Evolutionary conservation across 2,113 vertebrate species (phyloP).

Genomic region (Microtus ochrogaster): DNA sequence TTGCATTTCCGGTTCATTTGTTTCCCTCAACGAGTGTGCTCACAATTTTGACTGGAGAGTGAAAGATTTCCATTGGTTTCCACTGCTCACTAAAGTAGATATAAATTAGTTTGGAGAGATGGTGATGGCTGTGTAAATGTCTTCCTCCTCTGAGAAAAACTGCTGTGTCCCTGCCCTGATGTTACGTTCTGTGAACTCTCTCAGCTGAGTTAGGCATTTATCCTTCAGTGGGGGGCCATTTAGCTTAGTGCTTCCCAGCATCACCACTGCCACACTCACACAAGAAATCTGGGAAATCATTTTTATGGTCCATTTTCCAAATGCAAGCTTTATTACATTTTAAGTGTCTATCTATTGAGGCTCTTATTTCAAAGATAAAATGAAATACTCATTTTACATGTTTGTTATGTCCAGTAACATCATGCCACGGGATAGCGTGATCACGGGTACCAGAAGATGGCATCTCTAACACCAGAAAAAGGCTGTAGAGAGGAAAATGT

Average conservation of each 20-base stretch:
- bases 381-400: slow-evolving; percentile 36
- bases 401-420: slow-evolving; percentile 11
- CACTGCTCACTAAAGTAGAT: slow-evolving; percentile 33
- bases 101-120: slow-evolving; percentile 70
- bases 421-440: not conserved
- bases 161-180: slow-evolving; percentile 3
- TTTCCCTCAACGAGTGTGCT: slow-evolving; percentile 53
- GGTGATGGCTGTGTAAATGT: not conserved
- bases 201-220: slow-evolving; percentile 40
- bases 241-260: too few species aligned
- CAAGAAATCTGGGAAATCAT: slow-evolving; percentile 57
- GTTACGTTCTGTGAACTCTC: slow-evolving; percentile 63
- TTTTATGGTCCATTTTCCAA: slow-evolving; percentile 64
- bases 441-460: not conserved
- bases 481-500: not conserved
- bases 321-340: slow-evolving; percentile 11
- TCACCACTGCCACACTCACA: not conserved
- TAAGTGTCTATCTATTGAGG: slow-evolving; percentile 38
- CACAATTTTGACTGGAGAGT: slow-evolving; percentile 58
- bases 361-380: slow-evolving; percentile 24
- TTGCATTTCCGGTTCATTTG: not conserved
- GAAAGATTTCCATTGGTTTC: slow-evolving; percentile 64
- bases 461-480: not conserved
- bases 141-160: slow-evolving; percentile 58
- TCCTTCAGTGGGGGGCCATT: slow-evolving; percentile 3